phyloP scores from a whole-genome alignment of 2,888 invertebrate genomes.

The Agrotis puta region DNA sequence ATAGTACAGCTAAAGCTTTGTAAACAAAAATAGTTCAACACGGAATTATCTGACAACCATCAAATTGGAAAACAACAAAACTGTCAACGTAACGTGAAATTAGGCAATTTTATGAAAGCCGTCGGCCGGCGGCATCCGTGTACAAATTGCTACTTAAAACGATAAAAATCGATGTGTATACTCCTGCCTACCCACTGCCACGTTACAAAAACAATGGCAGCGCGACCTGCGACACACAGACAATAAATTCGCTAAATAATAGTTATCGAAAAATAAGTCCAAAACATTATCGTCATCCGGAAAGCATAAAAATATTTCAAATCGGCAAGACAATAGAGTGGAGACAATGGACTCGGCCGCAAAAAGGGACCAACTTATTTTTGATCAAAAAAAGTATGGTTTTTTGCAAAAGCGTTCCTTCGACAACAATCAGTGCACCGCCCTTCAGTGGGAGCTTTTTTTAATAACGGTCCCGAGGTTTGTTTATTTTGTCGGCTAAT shows the following conservation, averaged over 20 bases:
- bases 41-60: slow-evolving; percentile 69
- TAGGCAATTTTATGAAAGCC: slow-evolving; percentile 71
- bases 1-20: slow-evolving; percentile 56
- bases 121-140: slow-evolving; percentile 75
- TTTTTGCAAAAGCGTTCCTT: slow-evolving; percentile 85
- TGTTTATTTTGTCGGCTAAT: slow-evolving; percentile 85
- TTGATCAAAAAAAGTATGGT: slow-evolving; percentile 80
- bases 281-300: slow-evolving; percentile 89
- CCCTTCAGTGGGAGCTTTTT: slow-evolving; percentile 77
- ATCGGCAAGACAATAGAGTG: slow-evolving; percentile 88
- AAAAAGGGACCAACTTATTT: slow-evolving; percentile 84
- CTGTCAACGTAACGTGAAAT: slow-evolving; percentile 76
- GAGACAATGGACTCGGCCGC: slow-evolving; percentile 87
- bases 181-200: slow-evolving; percentile 49
- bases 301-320: slow-evolving; percentile 90
- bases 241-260: slow-evolving; percentile 90
- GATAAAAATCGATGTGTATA: slow-evolving; percentile 73
- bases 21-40: slow-evolving; percentile 67
- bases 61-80: slow-evolving; percentile 73
- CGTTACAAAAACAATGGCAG: slow-evolving; percentile 73
- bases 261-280: slow-evolving; percentile 89
- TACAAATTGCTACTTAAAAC: slow-evolving; percentile 80
- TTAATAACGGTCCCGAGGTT: slow-evolving; percentile 85
- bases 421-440: slow-evolving; percentile 87
- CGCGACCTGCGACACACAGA: slow-evolving; percentile 67